A percentile compares a stretch with the other conserved stretches of the same genome.
phyloP scores from a whole-genome alignment of 2,888 invertebrate species.

The Hipparchia semele region DNA sequence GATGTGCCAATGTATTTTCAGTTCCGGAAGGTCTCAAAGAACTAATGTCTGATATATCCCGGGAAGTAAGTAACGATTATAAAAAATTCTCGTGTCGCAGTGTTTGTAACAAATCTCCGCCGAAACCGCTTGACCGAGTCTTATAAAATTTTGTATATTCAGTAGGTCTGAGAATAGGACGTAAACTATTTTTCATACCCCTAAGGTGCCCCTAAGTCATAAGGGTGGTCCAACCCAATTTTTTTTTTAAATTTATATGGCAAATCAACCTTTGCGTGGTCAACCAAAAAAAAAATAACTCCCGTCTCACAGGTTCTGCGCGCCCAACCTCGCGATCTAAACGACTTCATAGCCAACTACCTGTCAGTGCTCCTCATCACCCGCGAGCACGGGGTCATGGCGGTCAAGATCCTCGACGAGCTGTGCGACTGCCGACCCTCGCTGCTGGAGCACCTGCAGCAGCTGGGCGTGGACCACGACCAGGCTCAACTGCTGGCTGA shows the following conservation, averaged over 20 bases:
- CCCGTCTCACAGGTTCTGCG: constrained; percentile 82
- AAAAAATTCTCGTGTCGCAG: too few relatives aligned
- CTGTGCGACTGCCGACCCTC: constrained; percentile 72
- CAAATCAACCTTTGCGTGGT: too few relatives aligned
- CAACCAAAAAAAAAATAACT: not conserved
- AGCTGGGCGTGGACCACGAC: constrained; percentile 51
- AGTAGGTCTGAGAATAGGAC: too few relatives aligned
- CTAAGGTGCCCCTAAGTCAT: too few relatives aligned
- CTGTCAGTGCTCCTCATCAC: constrained; percentile 87
- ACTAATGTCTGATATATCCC: constrained; percentile 87
- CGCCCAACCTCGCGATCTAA: constrained; percentile 85
- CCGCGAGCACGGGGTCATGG: constrained; percentile 82
- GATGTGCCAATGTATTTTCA: constrained; percentile 69
- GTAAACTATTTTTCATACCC: too few relatives aligned
- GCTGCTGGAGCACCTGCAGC: constrained; percentile 64
- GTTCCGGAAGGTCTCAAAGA: constrained; percentile 88
- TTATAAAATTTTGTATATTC: too few relatives aligned
- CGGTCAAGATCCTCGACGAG: constrained; percentile 69
- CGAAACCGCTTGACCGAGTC: too few relatives aligned
- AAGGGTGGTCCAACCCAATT: too few relatives aligned
- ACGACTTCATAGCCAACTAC: constrained; percentile 88
- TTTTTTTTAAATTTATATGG: too few relatives aligned
- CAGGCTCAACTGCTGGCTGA: constrained; percentile 53
- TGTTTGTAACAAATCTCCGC: too few relatives aligned
- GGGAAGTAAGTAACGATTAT: constrained; percentile 79